Conservation (phyloP, 30 jellyfish, hydroid and myxozoan species). For the Chrysaora quinquecirrha region DNA sequence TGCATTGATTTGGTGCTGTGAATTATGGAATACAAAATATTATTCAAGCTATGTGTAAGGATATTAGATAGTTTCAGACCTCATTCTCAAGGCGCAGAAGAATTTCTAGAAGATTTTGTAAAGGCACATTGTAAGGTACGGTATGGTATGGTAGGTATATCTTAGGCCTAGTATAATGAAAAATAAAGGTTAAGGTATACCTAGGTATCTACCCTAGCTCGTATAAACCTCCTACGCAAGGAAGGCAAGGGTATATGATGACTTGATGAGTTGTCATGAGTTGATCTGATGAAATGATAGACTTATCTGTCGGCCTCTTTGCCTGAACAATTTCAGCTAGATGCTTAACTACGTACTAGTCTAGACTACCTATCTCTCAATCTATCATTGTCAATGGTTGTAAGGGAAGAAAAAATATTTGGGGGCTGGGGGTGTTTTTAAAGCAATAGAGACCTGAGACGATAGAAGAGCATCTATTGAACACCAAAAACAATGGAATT, state of each 20-base stretch:
- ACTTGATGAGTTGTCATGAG: too few relatives aligned
- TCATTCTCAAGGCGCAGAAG: conserved; percentile 41
- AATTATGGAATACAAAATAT: conserved; percentile 40
- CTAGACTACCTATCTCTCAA: too few relatives aligned
- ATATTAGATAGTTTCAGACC: conserved; percentile 20
- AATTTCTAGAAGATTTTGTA: conserved; percentile 8
- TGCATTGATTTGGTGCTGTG: background rate
- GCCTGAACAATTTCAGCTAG: too few relatives aligned
- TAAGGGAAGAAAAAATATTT: too few relatives aligned
- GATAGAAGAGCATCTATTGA: too few relatives aligned
- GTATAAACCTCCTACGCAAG: background rate
- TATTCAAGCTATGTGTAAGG: conserved; percentile 20
- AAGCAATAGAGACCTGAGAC: too few relatives aligned
- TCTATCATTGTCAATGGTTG: too few relatives aligned
- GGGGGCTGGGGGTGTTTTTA: too few relatives aligned
- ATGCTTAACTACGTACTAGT: too few relatives aligned
- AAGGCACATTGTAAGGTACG: conserved; percentile 2
- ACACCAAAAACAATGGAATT: too few relatives aligned
- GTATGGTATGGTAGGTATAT: background rate
- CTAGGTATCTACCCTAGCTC: background rate
- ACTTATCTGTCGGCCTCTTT: too few relatives aligned
- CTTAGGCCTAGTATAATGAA: background rate
- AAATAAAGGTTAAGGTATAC: background rate
- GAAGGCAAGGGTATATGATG: background rate
- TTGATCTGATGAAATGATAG: too few relatives aligned